Conservation (phyloP, 2,113 vertebrate species). For the Cacatua alba region DNA sequence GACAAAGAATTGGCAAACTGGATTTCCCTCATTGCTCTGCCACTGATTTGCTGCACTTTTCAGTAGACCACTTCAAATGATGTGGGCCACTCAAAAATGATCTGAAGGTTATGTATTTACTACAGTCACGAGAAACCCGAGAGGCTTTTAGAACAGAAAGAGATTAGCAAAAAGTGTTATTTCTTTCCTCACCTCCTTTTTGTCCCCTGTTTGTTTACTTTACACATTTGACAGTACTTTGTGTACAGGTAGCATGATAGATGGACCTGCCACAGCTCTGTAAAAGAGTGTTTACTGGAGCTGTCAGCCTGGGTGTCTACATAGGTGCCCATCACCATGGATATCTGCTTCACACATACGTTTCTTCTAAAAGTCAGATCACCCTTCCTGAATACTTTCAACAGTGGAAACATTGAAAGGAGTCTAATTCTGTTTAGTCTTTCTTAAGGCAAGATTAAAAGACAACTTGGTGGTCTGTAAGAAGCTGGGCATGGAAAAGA, state of each 20-base stretch:
- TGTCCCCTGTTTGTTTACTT: constrained; percentile 38
- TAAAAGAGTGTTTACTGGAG: constrained; percentile 43
- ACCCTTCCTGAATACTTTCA: constrained; percentile 41
- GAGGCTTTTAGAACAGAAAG: neutral
- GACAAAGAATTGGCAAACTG: neutral
- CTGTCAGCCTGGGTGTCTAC: constrained; percentile 21
- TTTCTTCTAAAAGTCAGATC: constrained; percentile 40
- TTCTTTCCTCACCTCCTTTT: neutral
- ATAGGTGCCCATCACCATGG: constrained; percentile 41
- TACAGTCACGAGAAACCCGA: neutral
- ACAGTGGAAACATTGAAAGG: neutral
- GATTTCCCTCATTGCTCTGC: neutral
- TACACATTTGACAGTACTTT: constrained; percentile 9
- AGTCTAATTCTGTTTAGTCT: neutral
- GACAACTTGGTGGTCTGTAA: constrained; percentile 41
- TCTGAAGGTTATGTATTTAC: neutral
- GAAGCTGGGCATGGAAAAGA: constrained; percentile 1
- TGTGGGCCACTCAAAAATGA: neutral
- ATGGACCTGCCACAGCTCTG: constrained; percentile 40
- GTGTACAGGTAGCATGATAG: constrained; percentile 2
- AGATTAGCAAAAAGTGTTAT: neutral
- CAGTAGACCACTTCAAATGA: neutral
- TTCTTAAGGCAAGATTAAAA: constrained; percentile 42
- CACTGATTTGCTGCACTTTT: neutral
- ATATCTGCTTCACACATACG: constrained; percentile 26